Conservation (phyloP, 2,888 invertebrate genomes). For the Cetonia aurata region DNA sequence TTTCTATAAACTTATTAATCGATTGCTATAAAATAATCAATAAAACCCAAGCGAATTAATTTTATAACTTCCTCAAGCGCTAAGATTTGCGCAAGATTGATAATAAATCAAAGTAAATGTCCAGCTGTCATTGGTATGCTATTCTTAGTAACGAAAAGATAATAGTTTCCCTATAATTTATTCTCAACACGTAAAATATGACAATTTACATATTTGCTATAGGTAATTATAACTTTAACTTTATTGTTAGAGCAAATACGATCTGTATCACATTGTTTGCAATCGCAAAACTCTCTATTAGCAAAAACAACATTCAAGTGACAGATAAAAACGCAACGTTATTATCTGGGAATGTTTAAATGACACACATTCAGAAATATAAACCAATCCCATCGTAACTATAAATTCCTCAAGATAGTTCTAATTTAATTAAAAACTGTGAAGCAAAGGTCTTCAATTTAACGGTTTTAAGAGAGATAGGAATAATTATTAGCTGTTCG, state of each 20-base stretch:
- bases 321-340: slow-evolving; percentile 8
- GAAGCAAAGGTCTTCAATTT: slow-evolving; percentile 37
- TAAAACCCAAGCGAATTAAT: slow-evolving; percentile 19
- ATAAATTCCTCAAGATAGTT: slow-evolving; percentile 35
- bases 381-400: slow-evolving; percentile 6
- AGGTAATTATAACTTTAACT: slow-evolving; percentile 12
- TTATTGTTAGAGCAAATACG: slow-evolving; percentile 14
- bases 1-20: slow-evolving; percentile 23
- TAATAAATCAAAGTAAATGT: slow-evolving; percentile 33
- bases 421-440: slow-evolving; percentile 38
- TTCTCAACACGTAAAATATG: too few species aligned
- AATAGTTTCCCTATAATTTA: slow-evolving; percentile 18
- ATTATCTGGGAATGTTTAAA: not conserved
- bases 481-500: slow-evolving; percentile 19
- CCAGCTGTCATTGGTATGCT: slow-evolving; percentile 13
- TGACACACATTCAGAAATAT: slow-evolving; percentile 34
- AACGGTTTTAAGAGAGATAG: slow-evolving; percentile 23
- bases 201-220: too few species aligned
- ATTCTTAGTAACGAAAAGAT: slow-evolving; percentile 1
- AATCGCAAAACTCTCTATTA: too few species aligned
- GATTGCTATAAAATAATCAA: slow-evolving; percentile 21
- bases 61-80: slow-evolving; percentile 32
- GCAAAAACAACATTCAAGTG: too few species aligned
- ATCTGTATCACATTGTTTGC: not conserved
- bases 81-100: slow-evolving; percentile 14